Base-by-base conservation (phyloP, 2,113 vertebrate genomes). In the Callorhinus ursinus region DNA sequence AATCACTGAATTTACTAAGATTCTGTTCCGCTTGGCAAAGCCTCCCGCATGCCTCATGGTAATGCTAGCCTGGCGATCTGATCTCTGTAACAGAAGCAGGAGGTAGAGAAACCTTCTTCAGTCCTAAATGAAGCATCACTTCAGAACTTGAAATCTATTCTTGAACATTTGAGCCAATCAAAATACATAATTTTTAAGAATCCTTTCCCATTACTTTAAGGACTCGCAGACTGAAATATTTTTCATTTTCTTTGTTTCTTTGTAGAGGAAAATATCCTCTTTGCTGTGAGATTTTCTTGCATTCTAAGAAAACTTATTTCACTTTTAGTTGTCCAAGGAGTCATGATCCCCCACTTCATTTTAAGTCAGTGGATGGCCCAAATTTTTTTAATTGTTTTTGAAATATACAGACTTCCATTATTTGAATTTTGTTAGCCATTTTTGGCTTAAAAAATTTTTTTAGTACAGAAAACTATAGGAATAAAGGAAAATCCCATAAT, bases 301-400 rank as follows among this genome's bases (percentile, higher is more conserved):
- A 97, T 97, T 83, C 69, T 74, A 28, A 90, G 96, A 95, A 91
- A 74, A 93, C 18, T 91, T 87, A 57, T 77, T 96, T 94, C 42
- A 28, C 5, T 63, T 88, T 82, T 85, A 24, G n/a, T 94, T 63
- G 33, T 49, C 82, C 19, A 46, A 59, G 21, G 33, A 74, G 59
- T 82, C 21, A 36, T 39, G 18, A 61, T 90, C 95, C 24, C 15
- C 72, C 2, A 46, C 22, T 53, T 88, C 9, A 11, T 12, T 55
- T 88, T 90, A 88, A 90, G 90, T 86, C 28, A 83, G 0, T 55
- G 11, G n/a, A 72, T 86, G 55, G 51, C 83, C 21, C 28, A 51
- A 5, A 63, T 72, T 46, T 94, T 95, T 55, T 3, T 19, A 69
- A 61, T 72, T 80, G 9, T 63, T 84, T 90, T 69, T 49, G 46